Base-by-base conservation (phyloP, 2,113 vertebrate genomes). In the Saccopteryx bilineata region DNA sequence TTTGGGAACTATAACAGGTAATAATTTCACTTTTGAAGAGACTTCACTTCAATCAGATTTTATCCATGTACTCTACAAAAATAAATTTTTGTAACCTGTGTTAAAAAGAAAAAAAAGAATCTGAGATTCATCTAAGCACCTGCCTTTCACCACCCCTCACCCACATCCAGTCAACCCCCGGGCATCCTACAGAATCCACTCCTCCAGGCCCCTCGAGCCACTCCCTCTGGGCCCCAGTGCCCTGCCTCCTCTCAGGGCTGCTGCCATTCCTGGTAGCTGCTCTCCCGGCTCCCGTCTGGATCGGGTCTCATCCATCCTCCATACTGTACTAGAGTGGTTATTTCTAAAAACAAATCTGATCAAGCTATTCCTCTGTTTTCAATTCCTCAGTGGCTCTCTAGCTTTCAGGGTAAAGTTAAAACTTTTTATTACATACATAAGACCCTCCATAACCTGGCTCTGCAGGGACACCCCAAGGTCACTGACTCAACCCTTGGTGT, bases 171-270 rank as follows among this genome's bases (percentile, higher is more conserved):
- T 31, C 24, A 24, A 12, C 24, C 33, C 31, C 13, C 1, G 5
- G 15, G 33, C 18, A 4, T 52, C 79, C 68, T 52, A 23, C 3
- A 26, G 18, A 28, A 18, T 7, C 52, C 1, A 5, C 21, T 52
- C 80, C 58, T 52, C 13, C 1, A 0, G 33, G 46, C 12, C 56
- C n/a, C 82, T 10, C 0, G 19, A 18, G 24, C 39, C 54, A 61
- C 4, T 0, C 7, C 5, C 39, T 23, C 65, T 48, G n/a, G 0
- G 7, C 5, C 26, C 14, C 0, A 0, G 21, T 4, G 5, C 2
- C 56, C 12, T 31, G 10, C 19, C 54, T 46, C 23, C 23, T 1
- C 3, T 1, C 31, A 46, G 71, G 56, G 24, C 19, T 39, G 33
- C 11, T 0, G 65, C 58, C 65, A 50, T 5, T 4, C 26, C 26